phyloP scores from a whole-genome alignment of 2,113 vertebrate species.

The Antennarius striatus region DNA sequence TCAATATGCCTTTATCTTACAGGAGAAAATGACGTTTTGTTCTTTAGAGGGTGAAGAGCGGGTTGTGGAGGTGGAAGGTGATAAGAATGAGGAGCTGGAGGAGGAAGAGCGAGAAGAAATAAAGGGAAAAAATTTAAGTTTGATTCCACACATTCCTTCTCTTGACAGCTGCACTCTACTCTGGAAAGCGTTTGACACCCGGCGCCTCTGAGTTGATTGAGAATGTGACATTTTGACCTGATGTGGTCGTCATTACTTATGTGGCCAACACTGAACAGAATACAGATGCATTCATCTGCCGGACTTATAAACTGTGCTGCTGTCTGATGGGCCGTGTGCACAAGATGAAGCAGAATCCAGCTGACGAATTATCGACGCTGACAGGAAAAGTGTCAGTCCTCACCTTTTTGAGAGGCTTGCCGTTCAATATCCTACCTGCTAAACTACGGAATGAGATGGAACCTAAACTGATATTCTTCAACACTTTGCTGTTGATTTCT shows the following conservation, averaged over 20 bases:
- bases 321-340: conserved; percentile 30
- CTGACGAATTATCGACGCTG: conserved; percentile 72
- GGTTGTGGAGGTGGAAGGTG: conserved; percentile 27
- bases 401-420: conserved; percentile 69
- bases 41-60: conserved; percentile 31
- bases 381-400: conserved; percentile 73
- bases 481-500: conserved; percentile 78
- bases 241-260: conserved; percentile 66
- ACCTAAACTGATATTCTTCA: conserved; percentile 77
- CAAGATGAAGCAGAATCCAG: conserved; percentile 53
- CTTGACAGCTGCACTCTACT: conserved; percentile 51
- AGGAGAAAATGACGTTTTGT: conserved; percentile 27
- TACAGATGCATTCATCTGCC: conserved; percentile 61
- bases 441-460: conserved; percentile 66
- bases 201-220: conserved; percentile 69
- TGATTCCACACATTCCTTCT: conserved; percentile 57
- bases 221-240: conserved; percentile 67
- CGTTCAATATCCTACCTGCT: conserved; percentile 71
- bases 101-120: conserved; percentile 19
- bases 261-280: conserved; percentile 42
- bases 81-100: conserved; percentile 16
- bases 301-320: conserved; percentile 10
- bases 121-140: conserved; percentile 41
- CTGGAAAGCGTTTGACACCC: conserved; percentile 68
- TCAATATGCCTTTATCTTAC: conserved; percentile 57